Conservation (phyloP, 1,140 invertebrate species). For the Oryzaephilus surinamensis region DNA sequence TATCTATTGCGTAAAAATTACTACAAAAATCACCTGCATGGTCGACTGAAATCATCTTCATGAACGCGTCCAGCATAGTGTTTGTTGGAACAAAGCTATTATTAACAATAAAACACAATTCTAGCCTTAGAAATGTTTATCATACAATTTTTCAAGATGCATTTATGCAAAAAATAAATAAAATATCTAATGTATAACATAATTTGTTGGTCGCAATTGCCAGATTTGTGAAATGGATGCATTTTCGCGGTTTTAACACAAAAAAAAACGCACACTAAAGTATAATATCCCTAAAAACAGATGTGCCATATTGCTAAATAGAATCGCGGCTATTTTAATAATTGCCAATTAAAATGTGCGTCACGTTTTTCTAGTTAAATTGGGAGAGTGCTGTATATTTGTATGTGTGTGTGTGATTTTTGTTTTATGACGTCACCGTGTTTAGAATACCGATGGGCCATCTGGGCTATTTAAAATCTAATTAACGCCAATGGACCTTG, state of each 20-base stretch:
- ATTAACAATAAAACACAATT: no score
- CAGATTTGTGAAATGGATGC: slow-evolving; percentile 5
- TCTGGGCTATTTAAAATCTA: slow-evolving; percentile 26
- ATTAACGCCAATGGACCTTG: slow-evolving; percentile 21
- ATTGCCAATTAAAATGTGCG: slow-evolving; percentile 28
- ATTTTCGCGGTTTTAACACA: slow-evolving; percentile 7
- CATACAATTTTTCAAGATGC: no score
- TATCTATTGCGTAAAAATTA: no score
- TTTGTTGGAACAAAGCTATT: no score
- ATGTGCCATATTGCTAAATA: slow-evolving; percentile 14
- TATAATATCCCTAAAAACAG: slow-evolving; percentile 9
- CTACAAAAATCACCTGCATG: no score
- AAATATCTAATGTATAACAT: not conserved
- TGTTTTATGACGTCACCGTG: slow-evolving; percentile 30
- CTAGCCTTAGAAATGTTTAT: no score
- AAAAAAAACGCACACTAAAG: slow-evolving; percentile 10
- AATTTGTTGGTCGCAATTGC: not conserved
- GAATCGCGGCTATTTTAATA: slow-evolving; percentile 20
- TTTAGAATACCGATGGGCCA: slow-evolving; percentile 27
- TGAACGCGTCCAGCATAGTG: no score
- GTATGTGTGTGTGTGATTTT: slow-evolving; percentile 21
- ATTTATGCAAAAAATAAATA: not conserved
- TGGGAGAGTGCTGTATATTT: slow-evolving; percentile 6
- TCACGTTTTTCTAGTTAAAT: slow-evolving; percentile 32
- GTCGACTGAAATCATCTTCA: no score